Evolutionary conservation across 2,113 vertebrate genomes (phyloP).

Genomic region (Todiramphus chloris): DNA sequence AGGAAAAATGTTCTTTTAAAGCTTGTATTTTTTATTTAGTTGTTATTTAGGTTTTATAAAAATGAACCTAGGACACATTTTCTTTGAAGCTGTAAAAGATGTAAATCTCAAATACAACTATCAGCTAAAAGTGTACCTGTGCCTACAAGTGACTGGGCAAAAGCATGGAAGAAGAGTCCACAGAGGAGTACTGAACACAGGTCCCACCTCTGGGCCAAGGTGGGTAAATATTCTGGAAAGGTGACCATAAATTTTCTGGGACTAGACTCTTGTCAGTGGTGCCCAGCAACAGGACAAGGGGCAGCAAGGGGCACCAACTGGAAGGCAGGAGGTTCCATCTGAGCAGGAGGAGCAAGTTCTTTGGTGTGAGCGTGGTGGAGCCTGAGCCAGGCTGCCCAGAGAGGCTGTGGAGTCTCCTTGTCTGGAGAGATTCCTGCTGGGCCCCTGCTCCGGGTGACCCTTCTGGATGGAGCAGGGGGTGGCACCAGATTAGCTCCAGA

Average conservation of each 20-base stretch:
- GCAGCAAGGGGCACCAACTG: too few species aligned
- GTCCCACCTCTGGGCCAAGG: neutral
- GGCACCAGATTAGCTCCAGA: too few species aligned
- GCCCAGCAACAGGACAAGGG: too few species aligned
- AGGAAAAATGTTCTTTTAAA: neutral
- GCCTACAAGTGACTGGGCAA: neutral
- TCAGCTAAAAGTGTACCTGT: neutral
- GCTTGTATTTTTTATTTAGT: neutral
- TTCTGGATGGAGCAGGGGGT: too few species aligned
- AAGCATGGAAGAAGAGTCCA: neutral
- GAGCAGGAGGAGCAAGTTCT: neutral
- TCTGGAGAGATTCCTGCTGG: neutral
- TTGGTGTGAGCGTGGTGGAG: too few species aligned
- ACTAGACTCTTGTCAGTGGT: too few species aligned
- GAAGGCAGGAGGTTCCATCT: neutral
- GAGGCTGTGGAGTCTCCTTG: too few species aligned
- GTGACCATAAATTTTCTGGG: too few species aligned
- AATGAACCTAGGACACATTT: neutral
- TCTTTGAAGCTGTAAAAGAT: neutral
- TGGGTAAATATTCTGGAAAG: neutral
- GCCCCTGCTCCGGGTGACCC: too few species aligned
- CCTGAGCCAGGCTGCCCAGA: neutral
- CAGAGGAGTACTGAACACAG: neutral
- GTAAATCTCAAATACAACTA: neutral
- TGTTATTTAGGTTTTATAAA: neutral